Evolutionary conservation across 2,113 vertebrate species (phyloP).

Genomic region (Ochotona princeps): DNA sequence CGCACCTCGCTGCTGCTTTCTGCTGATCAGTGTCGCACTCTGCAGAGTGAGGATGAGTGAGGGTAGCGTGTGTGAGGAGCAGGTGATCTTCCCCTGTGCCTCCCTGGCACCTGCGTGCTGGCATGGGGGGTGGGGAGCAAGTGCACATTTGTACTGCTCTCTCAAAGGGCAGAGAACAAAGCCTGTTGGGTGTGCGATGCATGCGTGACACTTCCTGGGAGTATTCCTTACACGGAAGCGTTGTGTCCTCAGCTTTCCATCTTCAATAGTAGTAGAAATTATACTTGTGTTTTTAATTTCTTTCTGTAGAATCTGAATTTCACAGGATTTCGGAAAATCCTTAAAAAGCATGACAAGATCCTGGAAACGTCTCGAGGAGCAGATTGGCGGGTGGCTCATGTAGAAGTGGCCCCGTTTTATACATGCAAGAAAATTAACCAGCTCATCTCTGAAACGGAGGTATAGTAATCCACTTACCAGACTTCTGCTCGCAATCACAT

Average conservation of each 20-base stretch:
- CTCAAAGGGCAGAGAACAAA: conserved; percentile 12
- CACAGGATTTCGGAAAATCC: conserved; percentile 98
- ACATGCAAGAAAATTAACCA: conserved; percentile 99
- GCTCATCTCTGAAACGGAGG: conserved; percentile 98
- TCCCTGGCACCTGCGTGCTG: background rate
- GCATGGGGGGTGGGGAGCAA: background rate
- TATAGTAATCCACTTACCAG: conserved; percentile 65
- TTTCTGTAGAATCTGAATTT: conserved; percentile 96
- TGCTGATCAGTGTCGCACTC: background rate
- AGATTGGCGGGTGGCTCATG: conserved; percentile 97
- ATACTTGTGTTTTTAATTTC: conserved; percentile 48
- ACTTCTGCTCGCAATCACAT: background rate
- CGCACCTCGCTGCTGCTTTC: background rate
- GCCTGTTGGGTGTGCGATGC: background rate
- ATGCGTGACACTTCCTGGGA: conserved; percentile 43
- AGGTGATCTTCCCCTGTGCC: background rate
- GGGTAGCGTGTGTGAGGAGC: conserved; percentile 31
- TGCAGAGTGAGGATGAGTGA: conserved; percentile 27
- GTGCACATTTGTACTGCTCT: background rate
- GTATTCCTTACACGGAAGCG: background rate
- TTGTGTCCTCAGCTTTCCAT: background rate
- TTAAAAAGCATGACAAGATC: conserved; percentile 99
- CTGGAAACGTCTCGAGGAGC: conserved; percentile 96
- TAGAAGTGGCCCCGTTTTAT: conserved; percentile 98
- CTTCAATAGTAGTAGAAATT: background rate